Evolutionary conservation across 2,888 invertebrate species (phyloP).

Genomic region (Lithophane leautieri): DNA sequence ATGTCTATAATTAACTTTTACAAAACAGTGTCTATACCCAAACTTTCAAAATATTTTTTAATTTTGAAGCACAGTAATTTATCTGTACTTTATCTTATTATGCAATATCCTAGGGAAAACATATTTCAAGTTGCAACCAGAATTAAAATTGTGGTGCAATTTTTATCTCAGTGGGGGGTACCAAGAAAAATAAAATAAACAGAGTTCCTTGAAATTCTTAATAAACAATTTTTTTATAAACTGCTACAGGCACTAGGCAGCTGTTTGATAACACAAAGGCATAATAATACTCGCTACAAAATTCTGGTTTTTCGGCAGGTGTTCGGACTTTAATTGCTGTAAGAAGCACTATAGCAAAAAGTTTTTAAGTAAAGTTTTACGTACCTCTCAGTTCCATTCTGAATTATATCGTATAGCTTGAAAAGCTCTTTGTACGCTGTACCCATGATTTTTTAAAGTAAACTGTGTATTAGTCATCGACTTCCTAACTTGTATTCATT

Average conservation of each 20-base stretch:
- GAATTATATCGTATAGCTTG: conserved; percentile 92
- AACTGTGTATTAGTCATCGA: conserved; percentile 75
- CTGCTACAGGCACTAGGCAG: conserved; percentile 42
- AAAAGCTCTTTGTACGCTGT: conserved; percentile 85
- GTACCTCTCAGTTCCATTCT: conserved; percentile 91
- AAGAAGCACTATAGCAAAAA: conserved; percentile 8
- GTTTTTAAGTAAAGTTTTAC: conserved; percentile 56
- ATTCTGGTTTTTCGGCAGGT: conserved; percentile 61
- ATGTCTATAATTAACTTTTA: neutral
- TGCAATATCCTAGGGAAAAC: conserved; percentile 9
- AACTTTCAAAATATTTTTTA: neutral
- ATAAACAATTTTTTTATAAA: conserved; percentile 1
- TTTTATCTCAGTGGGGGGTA: conserved; percentile 50
- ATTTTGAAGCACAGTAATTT: neutral
- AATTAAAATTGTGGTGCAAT: conserved; percentile 36
- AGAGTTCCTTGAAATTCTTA: conserved; percentile 3
- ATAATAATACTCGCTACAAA: conserved; percentile 27
- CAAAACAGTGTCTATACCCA: neutral
- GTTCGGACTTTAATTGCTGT: conserved; percentile 25
- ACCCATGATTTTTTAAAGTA: conserved; percentile 81
- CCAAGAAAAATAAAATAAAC: neutral
- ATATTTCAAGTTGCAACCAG: neutral
- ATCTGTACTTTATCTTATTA: neutral
- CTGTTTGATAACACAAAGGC: conserved; percentile 46
- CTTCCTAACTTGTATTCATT: conserved; percentile 82